A percentile compares a stretch with the other conserved stretches of the same genome.
These are phyloP conservation scores for Syngnathus scovelli DNA, from an alignment of 2,113 vertebrate species.

Conservation along the genomic window DNA sequence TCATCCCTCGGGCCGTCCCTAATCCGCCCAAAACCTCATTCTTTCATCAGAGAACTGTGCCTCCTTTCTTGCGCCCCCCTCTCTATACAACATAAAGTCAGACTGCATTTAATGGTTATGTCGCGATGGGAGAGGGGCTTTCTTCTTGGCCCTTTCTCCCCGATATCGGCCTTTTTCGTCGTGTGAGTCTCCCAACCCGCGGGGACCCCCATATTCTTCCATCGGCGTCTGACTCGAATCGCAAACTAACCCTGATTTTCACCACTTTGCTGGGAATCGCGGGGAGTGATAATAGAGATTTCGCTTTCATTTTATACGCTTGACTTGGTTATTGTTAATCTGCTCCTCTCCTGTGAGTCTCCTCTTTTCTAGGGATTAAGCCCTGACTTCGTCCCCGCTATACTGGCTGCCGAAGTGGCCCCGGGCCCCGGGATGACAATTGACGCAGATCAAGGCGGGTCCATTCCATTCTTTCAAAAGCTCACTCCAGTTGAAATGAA, in stretches of 20 bases:
- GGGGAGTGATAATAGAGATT: conserved; percentile 99
- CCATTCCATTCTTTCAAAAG: conserved; percentile 78
- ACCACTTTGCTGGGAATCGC: conserved; percentile 98
- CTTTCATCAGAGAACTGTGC: conserved; percentile 83
- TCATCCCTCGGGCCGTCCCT: conserved; percentile 74
- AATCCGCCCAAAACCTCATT: conserved; percentile 77
- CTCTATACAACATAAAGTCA: conserved; percentile 99
- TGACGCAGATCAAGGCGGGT: conserved; percentile 93
- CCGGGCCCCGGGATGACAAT: conserved; percentile 92
- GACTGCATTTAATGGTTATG: conserved; percentile 99
- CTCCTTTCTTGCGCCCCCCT: conserved; percentile 81
- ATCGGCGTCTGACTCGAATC: conserved; percentile 96
- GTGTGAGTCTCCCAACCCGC: conserved; percentile 99
- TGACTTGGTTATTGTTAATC: conserved; percentile 99
- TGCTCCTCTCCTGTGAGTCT: conserved; percentile 98
- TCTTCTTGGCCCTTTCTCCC: conserved; percentile 85
- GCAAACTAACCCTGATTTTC: conserved; percentile 95
- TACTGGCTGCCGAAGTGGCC: conserved; percentile 94
- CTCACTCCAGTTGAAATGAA: conserved; percentile 80
- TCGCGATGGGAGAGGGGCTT: conserved; percentile 93
- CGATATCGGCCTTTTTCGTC: conserved; percentile 90
- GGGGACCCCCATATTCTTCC: conserved; percentile 93
- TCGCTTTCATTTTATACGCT: conserved; percentile 99
- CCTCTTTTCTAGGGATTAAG: conserved; percentile 89
- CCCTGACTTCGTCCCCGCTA: conserved; percentile 91